Percentiles rank a stretch among this genome's conserved stretches.
Evolutionary conservation across 2,113 vertebrate genomes (phyloP).

Genomic region (Megaptera novaeangliae): DNA sequence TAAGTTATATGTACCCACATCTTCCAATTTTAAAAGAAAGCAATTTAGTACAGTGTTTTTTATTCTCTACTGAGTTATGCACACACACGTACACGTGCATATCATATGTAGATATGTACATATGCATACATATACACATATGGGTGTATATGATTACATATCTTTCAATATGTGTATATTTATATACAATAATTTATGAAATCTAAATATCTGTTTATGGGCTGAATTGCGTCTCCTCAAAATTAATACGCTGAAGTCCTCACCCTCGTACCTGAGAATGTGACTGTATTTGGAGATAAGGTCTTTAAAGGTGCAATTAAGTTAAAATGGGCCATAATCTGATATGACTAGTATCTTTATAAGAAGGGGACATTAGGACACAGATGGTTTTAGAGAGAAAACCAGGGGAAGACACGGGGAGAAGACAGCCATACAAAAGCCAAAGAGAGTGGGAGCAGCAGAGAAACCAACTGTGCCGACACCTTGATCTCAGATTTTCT

Average conservation of each 20-base stretch:
- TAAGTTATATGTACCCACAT: background rate
- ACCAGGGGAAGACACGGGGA: background rate
- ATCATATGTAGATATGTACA: background rate
- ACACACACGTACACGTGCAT: background rate
- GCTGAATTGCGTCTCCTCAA: background rate
- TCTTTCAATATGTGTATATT: background rate
- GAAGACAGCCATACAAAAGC: accelerated
- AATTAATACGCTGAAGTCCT: background rate
- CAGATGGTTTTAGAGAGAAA: background rate
- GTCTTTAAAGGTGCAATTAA: background rate
- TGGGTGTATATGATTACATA: background rate
- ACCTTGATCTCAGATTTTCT: background rate
- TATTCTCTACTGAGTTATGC: background rate
- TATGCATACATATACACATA: accelerated
- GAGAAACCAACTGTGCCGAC: background rate
- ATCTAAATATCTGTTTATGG: background rate
- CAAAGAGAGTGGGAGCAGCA: background rate
- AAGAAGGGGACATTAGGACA: background rate
- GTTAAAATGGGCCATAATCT: background rate
- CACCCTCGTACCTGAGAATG: background rate
- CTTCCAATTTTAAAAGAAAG: background rate
- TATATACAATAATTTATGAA: background rate
- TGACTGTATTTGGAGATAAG: background rate
- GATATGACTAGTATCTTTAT: background rate
- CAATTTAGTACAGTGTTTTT: background rate